Conservation (phyloP, 2,888 invertebrate species). For the Homarus gammarus region DNA sequence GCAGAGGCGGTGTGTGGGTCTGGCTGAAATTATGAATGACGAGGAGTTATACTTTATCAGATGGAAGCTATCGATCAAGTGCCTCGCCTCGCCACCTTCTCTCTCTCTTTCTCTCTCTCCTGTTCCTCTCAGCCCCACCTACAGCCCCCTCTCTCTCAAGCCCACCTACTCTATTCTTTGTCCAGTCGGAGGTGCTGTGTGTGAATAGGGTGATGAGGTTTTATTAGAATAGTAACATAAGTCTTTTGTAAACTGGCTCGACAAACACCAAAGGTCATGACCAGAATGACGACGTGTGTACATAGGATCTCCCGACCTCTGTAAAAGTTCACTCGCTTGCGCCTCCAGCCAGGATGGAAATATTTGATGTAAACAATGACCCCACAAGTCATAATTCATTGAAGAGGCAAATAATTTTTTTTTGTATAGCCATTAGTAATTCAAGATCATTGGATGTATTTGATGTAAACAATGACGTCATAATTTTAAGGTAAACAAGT, state of each 20-base stretch:
- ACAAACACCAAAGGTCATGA: conserved; percentile 56
- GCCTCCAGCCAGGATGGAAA: conserved; percentile 55
- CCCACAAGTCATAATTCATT: conserved; percentile 28
- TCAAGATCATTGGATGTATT: too few species aligned
- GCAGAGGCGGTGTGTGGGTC: conserved; percentile 16
- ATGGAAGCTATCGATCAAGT: conserved; percentile 52
- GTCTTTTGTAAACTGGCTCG: conserved; percentile 61
- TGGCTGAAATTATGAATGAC: conserved; percentile 49
- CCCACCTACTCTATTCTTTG: conserved; percentile 51
- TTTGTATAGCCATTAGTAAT: too few species aligned
- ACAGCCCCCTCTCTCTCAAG: too few species aligned
- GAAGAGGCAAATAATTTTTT: background rate
- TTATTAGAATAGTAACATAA: conserved; percentile 66
- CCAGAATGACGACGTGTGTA: conserved; percentile 53
- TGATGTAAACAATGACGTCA: too few species aligned
- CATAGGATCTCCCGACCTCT: conserved; percentile 51
- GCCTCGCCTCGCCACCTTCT: too few species aligned
- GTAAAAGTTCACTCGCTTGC: conserved; percentile 49
- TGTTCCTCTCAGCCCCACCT: too few species aligned
- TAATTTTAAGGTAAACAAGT: too few species aligned
- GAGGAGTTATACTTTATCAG: conserved; percentile 48
- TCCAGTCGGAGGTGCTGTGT: conserved; percentile 63
- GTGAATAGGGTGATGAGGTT: conserved; percentile 68
- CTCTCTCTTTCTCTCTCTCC: too few species aligned
- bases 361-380: conserved; percentile 54